Evolutionary conservation across 2,113 vertebrate genomes (phyloP).

Genomic region (Leiothrix lutea): DNA sequence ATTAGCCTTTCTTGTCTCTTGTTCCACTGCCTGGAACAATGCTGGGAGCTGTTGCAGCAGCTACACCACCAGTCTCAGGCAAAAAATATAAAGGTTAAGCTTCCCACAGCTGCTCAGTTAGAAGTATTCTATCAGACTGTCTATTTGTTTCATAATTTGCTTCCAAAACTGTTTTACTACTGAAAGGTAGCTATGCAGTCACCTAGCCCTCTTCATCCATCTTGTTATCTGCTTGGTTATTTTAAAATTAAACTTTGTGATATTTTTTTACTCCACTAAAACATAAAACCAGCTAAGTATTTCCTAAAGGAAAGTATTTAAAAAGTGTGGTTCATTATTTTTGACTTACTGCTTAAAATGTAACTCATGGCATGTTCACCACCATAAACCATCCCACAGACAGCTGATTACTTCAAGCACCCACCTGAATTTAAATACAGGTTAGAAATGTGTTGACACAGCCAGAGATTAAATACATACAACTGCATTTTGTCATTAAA

Average conservation of each 20-base stretch:
- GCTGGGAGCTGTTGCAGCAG: not conserved
- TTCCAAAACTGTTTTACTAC: not conserved
- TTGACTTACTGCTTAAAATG: not conserved
- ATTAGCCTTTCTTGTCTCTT: not conserved
- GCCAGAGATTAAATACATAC: not conserved
- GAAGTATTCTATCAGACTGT: not conserved
- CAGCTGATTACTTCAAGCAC: not conserved
- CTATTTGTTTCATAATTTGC: not conserved
- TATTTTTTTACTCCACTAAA: not conserved
- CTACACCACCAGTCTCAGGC: not conserved
- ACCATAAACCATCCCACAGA: not conserved
- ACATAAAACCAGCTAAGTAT: not conserved
- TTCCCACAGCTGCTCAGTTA: not conserved
- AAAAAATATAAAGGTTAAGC: not conserved
- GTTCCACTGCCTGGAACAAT: not conserved
- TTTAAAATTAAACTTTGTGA: not conserved
- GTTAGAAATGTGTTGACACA: not conserved
- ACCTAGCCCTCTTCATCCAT: not conserved
- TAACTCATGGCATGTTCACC: not conserved
- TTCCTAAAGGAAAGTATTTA: not conserved
- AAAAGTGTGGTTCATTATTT: not conserved
- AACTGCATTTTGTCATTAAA: not conserved
- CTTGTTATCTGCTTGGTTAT: not conserved
- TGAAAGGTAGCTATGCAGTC: not conserved
- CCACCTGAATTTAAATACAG: not conserved